Evolutionary conservation across 2,888 invertebrate genomes (phyloP), one percentile per base, ranked within the genome.

Genomic region (Cantharis lateralis): DNA sequence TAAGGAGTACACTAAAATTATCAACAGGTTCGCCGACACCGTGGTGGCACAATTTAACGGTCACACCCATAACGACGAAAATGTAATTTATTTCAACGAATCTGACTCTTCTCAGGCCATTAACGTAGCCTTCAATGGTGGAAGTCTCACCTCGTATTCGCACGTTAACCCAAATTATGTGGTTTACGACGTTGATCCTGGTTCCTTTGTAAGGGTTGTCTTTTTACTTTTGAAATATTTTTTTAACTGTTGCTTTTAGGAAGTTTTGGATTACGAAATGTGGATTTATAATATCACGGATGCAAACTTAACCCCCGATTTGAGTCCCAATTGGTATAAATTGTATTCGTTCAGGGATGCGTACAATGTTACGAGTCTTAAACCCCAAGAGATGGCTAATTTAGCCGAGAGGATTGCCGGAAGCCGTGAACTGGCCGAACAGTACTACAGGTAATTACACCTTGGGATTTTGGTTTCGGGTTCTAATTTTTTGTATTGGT

Each of bases 1-100:
- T 71, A 89, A 91, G 75, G 93, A 94, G 85, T 95, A 92, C 83
- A 91, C 92, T 76, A 90, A 89, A 71, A 90, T 94, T 70, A 20
- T 66, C 70, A 79, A 3, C 62, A 93, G 96, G 86, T 96, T 94
- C 85, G 91, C 93, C 13, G 89, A 91, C 26, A 95, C 92, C 15
- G 93, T 96, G 71, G 90, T 90, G 0, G 95, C 92, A 0, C 94
- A 96, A 85, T 96, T 96, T 86, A 95, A 93, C 83, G 96, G 96
- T 0, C 96, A 96, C 85, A 93, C 93, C 0, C 96, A 96, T 85
- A 90, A 90, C 1, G 95, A 96, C 82, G 93, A 94, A 85, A 91
- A 94, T 83, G 91, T 92, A 83, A 87, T 96, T 71, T 93, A 93
- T 86, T 95, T 94, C 84, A 90, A 90, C 76, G 83, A 86, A 3